phyloP scores from a whole-genome alignment of 2,888 invertebrate genomes.

The Therioaphis trifolii region DNA sequence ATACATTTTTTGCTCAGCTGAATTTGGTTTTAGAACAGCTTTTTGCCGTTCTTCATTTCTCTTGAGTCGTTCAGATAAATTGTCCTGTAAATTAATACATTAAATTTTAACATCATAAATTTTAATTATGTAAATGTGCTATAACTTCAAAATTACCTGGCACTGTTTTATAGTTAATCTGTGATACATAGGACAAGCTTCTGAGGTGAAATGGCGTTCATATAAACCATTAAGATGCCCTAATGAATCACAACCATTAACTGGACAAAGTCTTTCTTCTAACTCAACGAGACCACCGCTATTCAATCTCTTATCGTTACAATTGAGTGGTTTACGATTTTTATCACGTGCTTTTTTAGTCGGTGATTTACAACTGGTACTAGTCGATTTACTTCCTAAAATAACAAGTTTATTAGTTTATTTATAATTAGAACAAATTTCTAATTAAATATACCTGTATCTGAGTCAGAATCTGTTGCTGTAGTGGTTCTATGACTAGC shows the following conservation, averaged over 20 bases:
- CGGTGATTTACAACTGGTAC: conserved; percentile 68
- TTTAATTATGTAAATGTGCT: conserved; percentile 62
- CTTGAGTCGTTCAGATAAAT: conserved; percentile 72
- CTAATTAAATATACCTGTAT: conserved; percentile 65
- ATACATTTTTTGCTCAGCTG: conserved; percentile 70
- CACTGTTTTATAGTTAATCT: conserved; percentile 83
- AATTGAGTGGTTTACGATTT: conserved; percentile 64
- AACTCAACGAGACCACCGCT: conserved; percentile 58
- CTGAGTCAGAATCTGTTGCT: conserved; percentile 67
- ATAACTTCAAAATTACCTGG: no score
- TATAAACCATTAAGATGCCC: conserved; percentile 88
- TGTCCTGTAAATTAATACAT: conserved; percentile 69
- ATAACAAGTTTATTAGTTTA: conserved; percentile 14
- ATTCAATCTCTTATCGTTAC: conserved; percentile 63
- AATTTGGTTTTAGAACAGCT: conserved; percentile 65
- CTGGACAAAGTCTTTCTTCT: conserved; percentile 82
- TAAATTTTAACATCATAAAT: background rate
- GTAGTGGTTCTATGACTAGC: conserved; percentile 64
- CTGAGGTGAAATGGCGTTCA: conserved; percentile 86
- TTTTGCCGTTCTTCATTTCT: conserved; percentile 71
- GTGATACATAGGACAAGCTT: conserved; percentile 93
- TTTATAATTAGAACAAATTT: background rate
- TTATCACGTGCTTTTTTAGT: conserved; percentile 70
- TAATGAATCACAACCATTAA: conserved; percentile 85
- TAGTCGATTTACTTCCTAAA: conserved; percentile 70